Evolutionary conservation across 2,797 vertebrate genomes (phyloP).

Genomic region (Carduelis carduelis): DNA sequence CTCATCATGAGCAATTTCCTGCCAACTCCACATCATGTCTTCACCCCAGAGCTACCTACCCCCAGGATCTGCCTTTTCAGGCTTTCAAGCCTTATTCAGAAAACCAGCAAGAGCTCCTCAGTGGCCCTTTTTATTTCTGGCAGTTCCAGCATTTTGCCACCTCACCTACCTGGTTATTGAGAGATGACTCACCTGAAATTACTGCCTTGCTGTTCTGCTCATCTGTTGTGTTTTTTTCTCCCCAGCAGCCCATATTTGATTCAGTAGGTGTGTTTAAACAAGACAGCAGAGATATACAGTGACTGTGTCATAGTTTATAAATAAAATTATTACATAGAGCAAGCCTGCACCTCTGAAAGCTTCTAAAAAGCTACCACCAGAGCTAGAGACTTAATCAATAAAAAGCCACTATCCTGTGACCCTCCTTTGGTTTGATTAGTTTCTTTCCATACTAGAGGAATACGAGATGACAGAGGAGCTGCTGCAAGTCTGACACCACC

Average conservation of each 20-base stretch:
- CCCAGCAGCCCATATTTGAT: not conserved
- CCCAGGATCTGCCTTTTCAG: not conserved
- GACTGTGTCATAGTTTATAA: not conserved
- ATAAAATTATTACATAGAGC: not conserved
- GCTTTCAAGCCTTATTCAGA: not conserved
- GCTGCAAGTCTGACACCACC: not conserved
- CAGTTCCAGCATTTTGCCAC: not conserved
- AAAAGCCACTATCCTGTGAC: not conserved
- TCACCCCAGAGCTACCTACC: not conserved
- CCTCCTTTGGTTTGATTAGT: not conserved
- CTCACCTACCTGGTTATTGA: not conserved
- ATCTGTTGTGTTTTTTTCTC: rapidly evolving
- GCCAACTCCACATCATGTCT: not conserved
- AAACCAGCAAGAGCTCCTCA: not conserved
- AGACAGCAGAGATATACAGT: not conserved
- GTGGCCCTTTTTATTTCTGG: not conserved
- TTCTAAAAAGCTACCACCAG: not conserved
- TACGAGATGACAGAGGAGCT: not conserved
- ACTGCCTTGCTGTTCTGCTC: not conserved
- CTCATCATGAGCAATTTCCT: not conserved
- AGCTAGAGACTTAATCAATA: not conserved
- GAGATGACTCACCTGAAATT: not conserved
- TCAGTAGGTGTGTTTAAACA: not conserved
- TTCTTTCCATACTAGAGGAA: not conserved
- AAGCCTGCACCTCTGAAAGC: not conserved